Evolutionary conservation across 2,888 invertebrate genomes (phyloP).

Genomic region (Cyclophora punctaria): DNA sequence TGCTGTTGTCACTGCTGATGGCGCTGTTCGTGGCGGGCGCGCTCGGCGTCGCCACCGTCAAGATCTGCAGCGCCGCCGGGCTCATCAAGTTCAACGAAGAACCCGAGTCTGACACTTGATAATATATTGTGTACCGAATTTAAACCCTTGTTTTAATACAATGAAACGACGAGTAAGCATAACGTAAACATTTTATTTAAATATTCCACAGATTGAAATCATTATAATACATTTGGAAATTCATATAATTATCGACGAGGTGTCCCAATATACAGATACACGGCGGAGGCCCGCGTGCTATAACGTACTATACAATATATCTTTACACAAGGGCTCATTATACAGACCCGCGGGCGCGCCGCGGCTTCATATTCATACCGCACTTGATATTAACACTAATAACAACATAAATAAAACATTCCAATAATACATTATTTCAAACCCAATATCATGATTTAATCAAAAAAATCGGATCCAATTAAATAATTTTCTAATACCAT

Average conservation of each 20-base stretch:
- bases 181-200: slow-evolving; percentile 71
- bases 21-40: slow-evolving; percentile 37
- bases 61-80: slow-evolving; percentile 29
- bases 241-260: slow-evolving; percentile 14
- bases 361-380: no score
- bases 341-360: no score
- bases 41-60: slow-evolving; percentile 31
- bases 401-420: slow-evolving; percentile 6
- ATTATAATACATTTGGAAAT: slow-evolving; percentile 59
- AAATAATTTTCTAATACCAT: neutral
- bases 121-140: no score
- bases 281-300: slow-evolving; percentile 1
- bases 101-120: no score
- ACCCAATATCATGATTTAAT: slow-evolving; percentile 4
- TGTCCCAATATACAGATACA: slow-evolving; percentile 37
- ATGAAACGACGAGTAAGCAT: slow-evolving; percentile 47
- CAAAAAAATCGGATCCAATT: slow-evolving; percentile 2
- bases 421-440: slow-evolving; percentile 15
- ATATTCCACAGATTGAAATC: slow-evolving; percentile 55
- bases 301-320: no score
- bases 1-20: slow-evolving; percentile 45
- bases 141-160: slow-evolving; percentile 7
- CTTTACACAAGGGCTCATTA: no score
- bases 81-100: no score
- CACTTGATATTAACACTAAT: no score